Evolutionary conservation across 1,140 invertebrate genomes (phyloP), one percentile per base, ranked within the genome.

Genomic region (Drosophila neocordata): DNA sequence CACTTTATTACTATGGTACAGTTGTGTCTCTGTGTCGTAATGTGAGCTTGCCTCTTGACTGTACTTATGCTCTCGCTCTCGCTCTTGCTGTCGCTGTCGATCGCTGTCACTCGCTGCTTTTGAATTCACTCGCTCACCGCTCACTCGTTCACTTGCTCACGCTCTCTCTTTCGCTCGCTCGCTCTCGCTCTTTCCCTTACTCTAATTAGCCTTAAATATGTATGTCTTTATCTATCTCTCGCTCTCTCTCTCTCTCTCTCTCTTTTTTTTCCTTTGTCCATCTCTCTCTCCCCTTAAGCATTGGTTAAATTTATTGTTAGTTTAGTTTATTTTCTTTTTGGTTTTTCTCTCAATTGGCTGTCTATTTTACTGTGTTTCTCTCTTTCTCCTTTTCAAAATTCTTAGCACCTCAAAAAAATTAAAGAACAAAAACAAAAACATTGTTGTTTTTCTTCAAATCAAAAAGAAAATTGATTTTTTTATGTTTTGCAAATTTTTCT

Each of bases 331-430:
- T 67, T 68, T 44, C 37, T 67, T 35, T 74, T 60, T 61, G 35
- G 13, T 44, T 76, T 6, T 63, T 64, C 53, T 57, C 64, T 76
- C 73, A 62, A 76, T 76, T 69, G 73, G 72, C 65, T 41, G 27
- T 69, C 41, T 59, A 31, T 20, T 59, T 18, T 24, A n/a, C n/a
- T n/a, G n/a, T n/a, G n/a, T 24, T 4, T 24, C 22, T 24, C 22
- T 24, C 22, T 24, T 12, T 41, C 37, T 76, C 55, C 69, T 15
- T 63, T 69, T 59, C 75, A 41, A 64, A 75, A 75, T 75, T 75
- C 75, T 65, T 31, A 51, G 41, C 41, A 65, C 53, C 37, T 18
- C 24, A 22, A 66, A 35, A 59, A 44, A 44, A 44, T 13, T n/a
- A 41, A 41, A 41, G 13, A 44, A 7, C 15, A 13, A 48, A 48